Base-by-base conservation (phyloP, 2,797 vertebrate genomes). In the Sebastes kiyomatsui region DNA sequence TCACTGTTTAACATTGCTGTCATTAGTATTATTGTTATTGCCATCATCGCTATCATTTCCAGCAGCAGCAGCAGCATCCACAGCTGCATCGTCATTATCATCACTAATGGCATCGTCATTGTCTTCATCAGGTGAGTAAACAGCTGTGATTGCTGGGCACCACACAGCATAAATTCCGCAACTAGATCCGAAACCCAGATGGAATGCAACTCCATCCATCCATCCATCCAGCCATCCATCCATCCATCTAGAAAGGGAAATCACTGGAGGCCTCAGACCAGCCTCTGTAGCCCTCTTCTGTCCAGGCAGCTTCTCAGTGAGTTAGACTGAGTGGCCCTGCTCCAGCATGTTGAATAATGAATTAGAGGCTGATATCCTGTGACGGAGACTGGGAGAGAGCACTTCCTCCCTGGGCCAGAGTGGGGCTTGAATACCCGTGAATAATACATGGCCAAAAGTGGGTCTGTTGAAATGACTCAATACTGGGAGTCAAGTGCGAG, bases 341-440 rank as follows among this genome's bases (percentile, higher is more conserved):
- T 98, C 97, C 97, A 97, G 97, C 96, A 93, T 96, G 97, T 98
- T 99, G 97, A 99, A 99, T 99, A 98, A 99, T 99, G 96, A 98
- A 99, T 99, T 97, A 99, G 97, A 96, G 97, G 95, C 96, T 98
- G 97, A 97, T 98, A 98, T 98, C 98, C 97, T 97, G 97, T 97
- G 97, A 97, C 97, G 91, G 96, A 95, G 97, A 96, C 95, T 95
- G 96, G 97, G 97, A 97, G 97, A 97, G 97, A 97, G 97, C 96
- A 97, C 97, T 99, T 98, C 97, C 98, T 99, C 98, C 97, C 97
- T 96, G 97, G 97, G 96, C 96, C 96, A 97, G 95, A 96, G 97
- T 96, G 97, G 96, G 97, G 97, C 97, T 98, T 98, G 97, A 98
- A 98, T 98, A 97, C 95, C 96, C 96, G 96, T 99, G 97, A 98